Conservation (phyloP, 2,888 invertebrate species). For the Augochlorella aurata region DNA sequence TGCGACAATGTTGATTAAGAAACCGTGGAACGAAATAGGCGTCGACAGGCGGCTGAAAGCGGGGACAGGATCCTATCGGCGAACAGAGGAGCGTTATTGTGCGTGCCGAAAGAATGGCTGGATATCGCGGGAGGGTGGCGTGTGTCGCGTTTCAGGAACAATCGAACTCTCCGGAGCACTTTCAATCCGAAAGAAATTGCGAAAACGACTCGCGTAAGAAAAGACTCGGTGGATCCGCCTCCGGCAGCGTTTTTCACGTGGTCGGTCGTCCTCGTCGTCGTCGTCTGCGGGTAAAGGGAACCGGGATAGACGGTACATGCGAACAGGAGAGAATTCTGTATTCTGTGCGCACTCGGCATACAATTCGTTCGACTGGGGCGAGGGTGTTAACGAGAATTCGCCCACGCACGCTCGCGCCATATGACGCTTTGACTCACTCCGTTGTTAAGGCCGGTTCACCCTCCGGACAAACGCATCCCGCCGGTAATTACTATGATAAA, state of each 20-base stretch:
- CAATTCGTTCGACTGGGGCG: conserved; percentile 68
- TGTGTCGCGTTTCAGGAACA: conserved; percentile 63
- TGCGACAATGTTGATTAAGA: neutral
- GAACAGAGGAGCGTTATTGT: conserved; percentile 46
- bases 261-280: conserved; percentile 5
- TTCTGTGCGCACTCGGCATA: conserved; percentile 64
- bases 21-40: neutral
- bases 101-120: conserved; percentile 42
- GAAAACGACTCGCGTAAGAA: conserved; percentile 51
- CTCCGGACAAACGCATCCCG: conserved; percentile 68
- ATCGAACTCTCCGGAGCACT: conserved; percentile 65
- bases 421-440: conserved; percentile 73
- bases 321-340: conserved; percentile 60
- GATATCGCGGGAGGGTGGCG: conserved; percentile 44
- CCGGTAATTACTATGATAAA: conserved; percentile 76
- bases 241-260: conserved; percentile 27
- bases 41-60: neutral
- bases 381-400: conserved; percentile 74
- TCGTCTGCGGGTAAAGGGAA: conserved; percentile 25
- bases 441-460: conserved; percentile 65
- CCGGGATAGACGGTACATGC: neutral
- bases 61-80: conserved; percentile 16
- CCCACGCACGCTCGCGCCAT: conserved; percentile 70
- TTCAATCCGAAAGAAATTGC: conserved; percentile 68
- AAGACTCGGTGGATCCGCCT: conserved; percentile 4